These are phyloP conservation scores for Chitala chitala DNA, from an alignment of 2,113 vertebrate species.

Conservation along the genomic window DNA sequence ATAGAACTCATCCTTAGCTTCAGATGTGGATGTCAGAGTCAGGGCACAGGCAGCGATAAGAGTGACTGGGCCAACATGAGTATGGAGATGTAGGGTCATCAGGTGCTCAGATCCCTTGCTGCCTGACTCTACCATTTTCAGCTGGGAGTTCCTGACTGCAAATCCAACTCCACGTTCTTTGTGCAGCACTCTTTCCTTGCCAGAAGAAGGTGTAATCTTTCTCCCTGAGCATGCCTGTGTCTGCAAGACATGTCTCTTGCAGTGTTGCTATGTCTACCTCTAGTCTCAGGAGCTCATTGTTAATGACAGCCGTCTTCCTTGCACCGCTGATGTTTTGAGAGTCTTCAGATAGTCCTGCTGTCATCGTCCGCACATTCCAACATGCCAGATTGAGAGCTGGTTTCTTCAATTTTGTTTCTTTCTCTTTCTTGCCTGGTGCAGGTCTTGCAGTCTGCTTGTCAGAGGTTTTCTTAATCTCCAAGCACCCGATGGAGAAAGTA, in stretches of 20 bases:
- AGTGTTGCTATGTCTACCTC: conserved; percentile 3
- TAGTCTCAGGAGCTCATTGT: background rate
- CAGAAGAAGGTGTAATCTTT: conserved; percentile 21
- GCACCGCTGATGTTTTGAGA: background rate
- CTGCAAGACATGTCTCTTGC: conserved; percentile 4
- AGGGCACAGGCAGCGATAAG: background rate
- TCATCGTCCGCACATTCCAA: background rate
- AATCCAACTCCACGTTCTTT: background rate
- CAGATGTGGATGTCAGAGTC: background rate
- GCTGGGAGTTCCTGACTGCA: background rate
- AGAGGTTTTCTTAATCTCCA: background rate
- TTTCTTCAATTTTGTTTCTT: background rate
- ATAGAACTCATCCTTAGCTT: conserved; percentile 4
- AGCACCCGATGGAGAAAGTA: background rate
- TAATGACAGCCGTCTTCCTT: background rate
- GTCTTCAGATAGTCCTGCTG: background rate
- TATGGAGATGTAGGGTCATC: background rate
- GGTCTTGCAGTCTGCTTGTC: background rate
- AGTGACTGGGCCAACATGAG: background rate
- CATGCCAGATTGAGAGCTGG: conserved; percentile 4
- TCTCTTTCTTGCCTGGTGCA: background rate
- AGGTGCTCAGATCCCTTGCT: background rate
- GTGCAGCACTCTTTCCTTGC: background rate
- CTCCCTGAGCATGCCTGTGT: background rate
- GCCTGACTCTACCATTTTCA: background rate